Conservation (phyloP, 2,888 invertebrate species). For the Corythucha ciliata region DNA sequence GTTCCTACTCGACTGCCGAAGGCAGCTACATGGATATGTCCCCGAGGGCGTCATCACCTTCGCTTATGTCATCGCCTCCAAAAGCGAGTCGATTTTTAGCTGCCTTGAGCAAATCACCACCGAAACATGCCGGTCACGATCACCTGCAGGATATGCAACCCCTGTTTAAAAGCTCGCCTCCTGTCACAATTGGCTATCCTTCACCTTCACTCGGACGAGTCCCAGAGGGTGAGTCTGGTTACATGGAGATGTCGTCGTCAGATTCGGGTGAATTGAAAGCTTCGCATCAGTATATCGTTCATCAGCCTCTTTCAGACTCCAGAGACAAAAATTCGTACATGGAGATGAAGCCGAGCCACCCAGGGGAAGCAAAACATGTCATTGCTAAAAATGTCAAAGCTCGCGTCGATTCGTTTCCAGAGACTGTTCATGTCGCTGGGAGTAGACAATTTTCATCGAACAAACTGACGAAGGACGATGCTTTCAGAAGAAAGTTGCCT, state of each 20-base stretch:
- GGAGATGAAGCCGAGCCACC: constrained; percentile 43
- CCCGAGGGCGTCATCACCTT: constrained; percentile 34
- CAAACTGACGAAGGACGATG: constrained; percentile 12
- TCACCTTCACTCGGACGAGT: constrained; percentile 36
- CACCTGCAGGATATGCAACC: constrained; percentile 1
- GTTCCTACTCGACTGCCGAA: constrained; percentile 34
- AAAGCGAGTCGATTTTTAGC: constrained; percentile 26
- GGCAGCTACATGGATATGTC: constrained; percentile 36
- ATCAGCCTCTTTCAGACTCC: constrained; percentile 16
- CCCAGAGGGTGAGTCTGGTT: constrained; percentile 43
- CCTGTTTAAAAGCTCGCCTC: constrained; percentile 29
- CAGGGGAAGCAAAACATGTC: constrained; percentile 30
- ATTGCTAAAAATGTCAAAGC: constrained; percentile 34
- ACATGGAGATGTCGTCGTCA: constrained; percentile 59
- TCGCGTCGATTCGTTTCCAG: constrained; percentile 33
- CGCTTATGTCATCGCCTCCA: constrained; percentile 35
- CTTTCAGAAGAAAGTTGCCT: constrained; percentile 31
- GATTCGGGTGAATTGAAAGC: no score
- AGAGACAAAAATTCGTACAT: constrained; percentile 40
- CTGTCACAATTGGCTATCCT: constrained; percentile 28
- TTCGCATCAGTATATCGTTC: constrained; percentile 40
- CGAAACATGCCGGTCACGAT: no score
- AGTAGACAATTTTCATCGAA: constrained; percentile 22
- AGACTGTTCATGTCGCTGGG: constrained; percentile 28
- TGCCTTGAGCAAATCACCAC: constrained; percentile 27